phyloP scores from a whole-genome alignment of 1,140 invertebrate genomes.

The Gerris buenoi region DNA sequence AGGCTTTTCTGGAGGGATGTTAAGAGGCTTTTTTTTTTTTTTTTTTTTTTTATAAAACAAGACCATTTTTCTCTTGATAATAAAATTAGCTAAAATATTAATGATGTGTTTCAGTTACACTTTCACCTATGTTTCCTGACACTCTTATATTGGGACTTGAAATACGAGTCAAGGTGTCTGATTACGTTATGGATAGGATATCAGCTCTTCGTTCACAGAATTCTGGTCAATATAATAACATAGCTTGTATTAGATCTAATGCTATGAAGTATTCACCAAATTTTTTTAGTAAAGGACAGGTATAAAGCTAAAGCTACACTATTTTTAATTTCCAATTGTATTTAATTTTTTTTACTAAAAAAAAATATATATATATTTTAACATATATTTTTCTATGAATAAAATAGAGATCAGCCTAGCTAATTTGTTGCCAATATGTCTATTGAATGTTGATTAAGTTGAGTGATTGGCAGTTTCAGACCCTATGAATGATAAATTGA shows the following conservation, averaged over 20 bases:
- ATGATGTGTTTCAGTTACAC: conserved; percentile 44
- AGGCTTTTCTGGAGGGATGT: background rate
- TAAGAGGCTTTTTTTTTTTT: too few species aligned
- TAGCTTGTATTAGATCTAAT: conserved; percentile 90
- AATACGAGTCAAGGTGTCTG: conserved; percentile 94
- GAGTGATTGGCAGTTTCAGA: too few species aligned
- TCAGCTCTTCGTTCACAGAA: conserved; percentile 63
- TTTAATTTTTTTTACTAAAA: too few species aligned
- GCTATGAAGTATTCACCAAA: conserved; percentile 99
- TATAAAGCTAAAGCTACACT: too few species aligned
- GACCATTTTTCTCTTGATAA: too few species aligned
- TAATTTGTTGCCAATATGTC: too few species aligned
- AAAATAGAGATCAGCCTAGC: too few species aligned
- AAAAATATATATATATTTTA: too few species aligned
- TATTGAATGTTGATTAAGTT: too few species aligned
- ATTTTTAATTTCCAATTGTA: too few species aligned
- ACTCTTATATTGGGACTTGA: conserved; percentile 89
- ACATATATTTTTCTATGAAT: too few species aligned
- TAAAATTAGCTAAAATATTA: background rate
- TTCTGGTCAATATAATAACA: conserved; percentile 72
- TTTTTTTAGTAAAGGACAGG: conserved; percentile 87
- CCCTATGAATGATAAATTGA: too few species aligned
- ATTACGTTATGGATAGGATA: conserved; percentile 94
- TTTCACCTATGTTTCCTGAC: conserved; percentile 83
- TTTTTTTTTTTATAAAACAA: conserved; percentile 15